Evolutionary conservation across 2,797 vertebrate genomes (phyloP).

Genomic region (Danio tinwini): DNA sequence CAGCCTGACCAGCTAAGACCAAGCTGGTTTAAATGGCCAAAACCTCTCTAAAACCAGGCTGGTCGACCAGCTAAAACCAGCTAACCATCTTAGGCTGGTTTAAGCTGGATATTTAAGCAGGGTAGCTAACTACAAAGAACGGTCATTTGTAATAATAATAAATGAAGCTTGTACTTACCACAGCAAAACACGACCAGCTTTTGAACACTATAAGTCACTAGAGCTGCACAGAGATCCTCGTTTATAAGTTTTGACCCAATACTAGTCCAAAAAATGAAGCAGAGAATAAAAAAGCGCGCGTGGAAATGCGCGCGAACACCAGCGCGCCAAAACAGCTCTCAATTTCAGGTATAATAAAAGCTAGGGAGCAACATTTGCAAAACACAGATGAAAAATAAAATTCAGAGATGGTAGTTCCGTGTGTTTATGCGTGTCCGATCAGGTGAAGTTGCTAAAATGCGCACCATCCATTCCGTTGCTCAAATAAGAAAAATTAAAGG

Average conservation of each 20-base stretch:
- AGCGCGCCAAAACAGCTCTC: not conserved
- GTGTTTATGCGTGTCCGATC: not conserved
- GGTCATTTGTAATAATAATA: not conserved
- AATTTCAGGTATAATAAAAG: not conserved
- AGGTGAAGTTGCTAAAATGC: not conserved
- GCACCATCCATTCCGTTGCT: not conserved
- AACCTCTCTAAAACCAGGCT: too few relatives aligned
- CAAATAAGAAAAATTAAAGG: not conserved
- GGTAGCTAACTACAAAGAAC: not conserved
- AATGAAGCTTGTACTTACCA: not conserved
- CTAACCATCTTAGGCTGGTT: too few relatives aligned
- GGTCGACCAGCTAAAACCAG: too few relatives aligned
- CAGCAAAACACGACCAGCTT: not conserved
- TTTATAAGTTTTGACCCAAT: not conserved
- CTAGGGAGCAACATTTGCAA: too few relatives aligned
- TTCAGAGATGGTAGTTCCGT: not conserved
- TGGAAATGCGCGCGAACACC: not conserved
- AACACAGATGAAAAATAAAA: not conserved
- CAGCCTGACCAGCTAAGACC: too few relatives aligned
- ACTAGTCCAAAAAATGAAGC: not conserved
- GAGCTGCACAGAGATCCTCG: too few relatives aligned
- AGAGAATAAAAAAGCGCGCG: not conserved
- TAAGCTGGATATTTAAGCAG: too few relatives aligned
- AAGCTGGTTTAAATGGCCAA: too few relatives aligned
- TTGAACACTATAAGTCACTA: not conserved